Conservation (phyloP, 1,140 invertebrate genomes). For the Pissodes strobi region DNA sequence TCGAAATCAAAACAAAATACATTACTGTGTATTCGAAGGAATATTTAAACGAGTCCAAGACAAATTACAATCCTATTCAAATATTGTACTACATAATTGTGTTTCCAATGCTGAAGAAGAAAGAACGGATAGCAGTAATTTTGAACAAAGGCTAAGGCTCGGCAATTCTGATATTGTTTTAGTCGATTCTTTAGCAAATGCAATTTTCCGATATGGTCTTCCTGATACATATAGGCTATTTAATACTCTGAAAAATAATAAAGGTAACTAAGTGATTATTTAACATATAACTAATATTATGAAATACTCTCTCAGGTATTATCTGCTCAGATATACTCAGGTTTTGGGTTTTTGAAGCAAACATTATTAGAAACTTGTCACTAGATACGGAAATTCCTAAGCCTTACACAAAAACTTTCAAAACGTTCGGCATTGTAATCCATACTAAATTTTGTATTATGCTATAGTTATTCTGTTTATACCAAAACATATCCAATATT, state of each 20-base stretch:
- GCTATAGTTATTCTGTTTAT: too few relatives aligned
- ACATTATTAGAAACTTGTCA: too few relatives aligned
- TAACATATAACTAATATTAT: constrained; percentile 1
- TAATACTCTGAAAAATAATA: constrained; percentile 40
- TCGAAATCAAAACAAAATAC: constrained; percentile 31
- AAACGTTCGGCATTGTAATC: background rate
- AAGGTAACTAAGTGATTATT: constrained; percentile 31
- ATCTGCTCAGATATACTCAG: too few relatives aligned
- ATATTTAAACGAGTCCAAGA: constrained; percentile 33
- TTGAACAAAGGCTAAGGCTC: constrained; percentile 20
- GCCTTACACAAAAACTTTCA: too few relatives aligned
- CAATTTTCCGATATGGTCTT: constrained; percentile 44
- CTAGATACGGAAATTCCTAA: too few relatives aligned
- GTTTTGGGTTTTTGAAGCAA: too few relatives aligned
- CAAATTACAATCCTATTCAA: constrained; percentile 10
- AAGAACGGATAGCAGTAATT: constrained; percentile 7
- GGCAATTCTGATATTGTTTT: constrained; percentile 41
- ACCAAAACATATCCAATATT: background rate
- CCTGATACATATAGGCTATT: constrained; percentile 41
- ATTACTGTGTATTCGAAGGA: constrained; percentile 49
- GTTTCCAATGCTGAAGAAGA: constrained; percentile 35
- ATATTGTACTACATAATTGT: constrained; percentile 42
- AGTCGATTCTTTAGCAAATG: constrained; percentile 50
- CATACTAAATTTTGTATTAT: background rate
- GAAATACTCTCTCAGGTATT: too few relatives aligned